phyloP scores from a whole-genome alignment of 1,140 invertebrate genomes.

The Mycetomoellerius zeteki region DNA sequence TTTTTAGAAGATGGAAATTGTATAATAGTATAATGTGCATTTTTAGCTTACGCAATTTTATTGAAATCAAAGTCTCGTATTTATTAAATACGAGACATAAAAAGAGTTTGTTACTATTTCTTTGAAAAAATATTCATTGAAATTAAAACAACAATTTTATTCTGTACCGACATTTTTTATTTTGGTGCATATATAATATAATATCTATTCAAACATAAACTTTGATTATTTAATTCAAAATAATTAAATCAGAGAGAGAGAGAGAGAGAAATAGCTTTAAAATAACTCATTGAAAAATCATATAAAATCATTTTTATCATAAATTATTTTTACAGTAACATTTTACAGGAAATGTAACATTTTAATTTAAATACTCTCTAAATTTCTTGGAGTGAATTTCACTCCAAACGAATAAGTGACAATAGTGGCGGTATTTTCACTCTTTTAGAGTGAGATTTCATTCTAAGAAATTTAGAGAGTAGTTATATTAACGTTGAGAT shows the following conservation, averaged over 20 bases:
- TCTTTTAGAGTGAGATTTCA: too few species aligned
- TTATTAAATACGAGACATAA: background rate
- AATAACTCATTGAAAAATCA: background rate
- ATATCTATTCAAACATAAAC: too few species aligned
- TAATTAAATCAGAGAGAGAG: background rate
- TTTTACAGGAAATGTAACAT: background rate
- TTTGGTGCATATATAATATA: background rate
- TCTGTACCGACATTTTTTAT: background rate
- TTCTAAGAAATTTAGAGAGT: too few species aligned
- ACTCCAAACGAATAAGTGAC: too few species aligned
- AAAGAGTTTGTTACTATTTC: background rate
- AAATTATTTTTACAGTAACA: background rate
- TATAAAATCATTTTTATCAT: background rate
- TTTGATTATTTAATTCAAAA: constrained; percentile 7
- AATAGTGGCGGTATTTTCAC: too few species aligned
- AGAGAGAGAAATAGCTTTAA: background rate
- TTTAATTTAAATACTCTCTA: background rate
- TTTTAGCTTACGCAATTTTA: background rate
- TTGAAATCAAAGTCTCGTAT: background rate
- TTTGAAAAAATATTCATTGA: background rate
- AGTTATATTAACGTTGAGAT: background rate
- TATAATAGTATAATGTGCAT: background rate
- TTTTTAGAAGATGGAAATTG: background rate
- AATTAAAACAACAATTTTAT: background rate
- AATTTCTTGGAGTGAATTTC: too few species aligned